Base-by-base conservation (phyloP, 2,797 vertebrate genomes). In the Cuniculus paca region DNA sequence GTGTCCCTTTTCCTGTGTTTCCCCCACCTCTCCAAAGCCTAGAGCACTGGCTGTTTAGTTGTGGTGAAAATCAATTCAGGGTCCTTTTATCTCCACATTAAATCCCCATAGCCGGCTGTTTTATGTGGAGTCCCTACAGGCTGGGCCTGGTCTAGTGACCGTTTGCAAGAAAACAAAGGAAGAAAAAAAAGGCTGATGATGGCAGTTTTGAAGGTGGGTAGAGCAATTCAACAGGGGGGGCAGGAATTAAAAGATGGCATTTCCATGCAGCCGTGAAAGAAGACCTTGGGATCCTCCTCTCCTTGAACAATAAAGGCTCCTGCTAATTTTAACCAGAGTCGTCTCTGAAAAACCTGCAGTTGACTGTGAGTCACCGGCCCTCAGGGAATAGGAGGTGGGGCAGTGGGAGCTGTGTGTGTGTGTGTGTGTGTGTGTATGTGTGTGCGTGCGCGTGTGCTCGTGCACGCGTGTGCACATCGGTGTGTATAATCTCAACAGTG, bases 401-500 rank as follows among this genome's bases (percentile, higher is more conserved):
- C 88, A 89, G 95, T 70, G 54, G 74, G 26, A 20, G 75, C 20
- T 34, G 52, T 75, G 77, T 90, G 84, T 91, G 97, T 94, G 82
- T 87, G 96, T 78, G 90, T 61, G 68, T 3, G 58, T 58, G 78
- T 95, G 94, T 77, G 80, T 99, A 98, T 99, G 92, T 92, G 95
- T 98, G 98, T 98, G 98, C 98, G 98, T 99, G 92, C 91, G 95
- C 98, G 98, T 98, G 98, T 98, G 98, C 97, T 98, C 1, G 97
- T 70, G 83, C 28, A 63, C n/a, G 98, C 98, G 20, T 68, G 63
- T 2, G 50, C 84, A 88, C 96, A 97, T 88, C 88, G 95, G 96
- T 98, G 98, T 99, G 98, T 98, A 98, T 99, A 99, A 99, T 99
- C 99, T 99, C 99, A 98, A 74, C 99, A 98, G 99, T 99, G 99